Evolutionary conservation across 1,140 invertebrate genomes (phyloP).

Genomic region (Augochlora pura): DNA sequence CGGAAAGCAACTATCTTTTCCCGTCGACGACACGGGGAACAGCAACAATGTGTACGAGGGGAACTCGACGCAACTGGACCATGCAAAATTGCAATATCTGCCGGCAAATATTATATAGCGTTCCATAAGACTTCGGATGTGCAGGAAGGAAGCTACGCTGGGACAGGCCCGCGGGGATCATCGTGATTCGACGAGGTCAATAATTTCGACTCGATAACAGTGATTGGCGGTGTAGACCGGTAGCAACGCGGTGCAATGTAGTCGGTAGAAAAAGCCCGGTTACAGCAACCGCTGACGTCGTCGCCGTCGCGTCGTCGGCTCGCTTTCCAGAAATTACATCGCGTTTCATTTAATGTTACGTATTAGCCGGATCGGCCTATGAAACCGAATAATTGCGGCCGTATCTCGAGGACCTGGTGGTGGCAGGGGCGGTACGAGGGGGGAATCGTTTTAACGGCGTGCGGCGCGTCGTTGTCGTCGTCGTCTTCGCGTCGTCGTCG

Average conservation of each 20-base stretch:
- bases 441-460: slow-evolving; percentile 3
- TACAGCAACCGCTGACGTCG: neutral
- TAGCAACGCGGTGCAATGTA: no score
- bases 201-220: neutral
- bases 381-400: slow-evolving; percentile 56
- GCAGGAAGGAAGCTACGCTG: neutral
- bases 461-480: neutral
- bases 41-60: no score
- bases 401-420: neutral
- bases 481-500: no score
- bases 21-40: no score
- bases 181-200: neutral
- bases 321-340: slow-evolving; percentile 50
- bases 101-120: neutral
- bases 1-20: no score
- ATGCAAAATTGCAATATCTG: neutral
- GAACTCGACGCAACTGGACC: neutral
- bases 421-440: neutral
- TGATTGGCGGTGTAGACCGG: neutral
- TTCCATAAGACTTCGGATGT: neutral
- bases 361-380: slow-evolving; percentile 47
- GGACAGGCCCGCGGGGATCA: neutral
- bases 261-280: neutral
- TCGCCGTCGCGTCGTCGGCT: neutral
- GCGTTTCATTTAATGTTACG: slow-evolving; percentile 49